Evolutionary conservation across 1,140 invertebrate species (phyloP), one percentile per base, ranked within the genome.

Genomic region (Caenorhabditis remanei): DNA sequence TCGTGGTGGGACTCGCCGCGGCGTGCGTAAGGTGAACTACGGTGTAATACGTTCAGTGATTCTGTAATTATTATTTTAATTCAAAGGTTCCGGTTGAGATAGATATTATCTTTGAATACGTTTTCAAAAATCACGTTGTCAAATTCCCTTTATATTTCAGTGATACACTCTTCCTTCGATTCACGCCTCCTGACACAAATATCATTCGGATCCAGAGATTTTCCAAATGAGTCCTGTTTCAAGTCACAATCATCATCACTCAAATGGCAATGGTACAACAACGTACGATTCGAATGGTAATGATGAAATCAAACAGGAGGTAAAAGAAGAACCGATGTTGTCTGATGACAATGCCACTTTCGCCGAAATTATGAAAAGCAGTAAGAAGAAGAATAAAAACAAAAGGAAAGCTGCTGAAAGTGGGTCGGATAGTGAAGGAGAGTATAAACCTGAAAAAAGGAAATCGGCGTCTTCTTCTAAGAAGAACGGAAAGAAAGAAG

Each of bases 401-500:
- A 87, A 84, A 40, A 71, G 55, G 50, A 63, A 58, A 24, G 53
- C 55, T 50, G 53, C 46, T 40, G 32, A 65, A 32, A 46, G 40
- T 56, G 21, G 40, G 16, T 13, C 21, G 1, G 88, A 89, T 32
- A 32, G 24, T 40, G 85, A 85, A 43, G 83, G 67, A 21, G 84
- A 85, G 7, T 65, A 83, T 43, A 87, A 86, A 55, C 67, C 83
- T 6, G 89, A 90, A 21, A 83, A 85, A 24, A 75, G 63, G 56
- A 86, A 85, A 50, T 83, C 67, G 32, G 32, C 32, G 32, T 32
- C 32, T 7, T 24, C 71, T 9, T 50, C 71, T 0, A 83, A 63
- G 24, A 50, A 50, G 21, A 88, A 86, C 3, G 24, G 48, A 41
- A 90, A 89, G 79, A 79, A 83, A 16, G 56, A 46, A 79, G 43